Percentiles rank a stretch among this genome's conserved stretches.
Conservation (phyloP, 2,888 invertebrate genomes). For the Scotopteryx bipunctaria region DNA sequence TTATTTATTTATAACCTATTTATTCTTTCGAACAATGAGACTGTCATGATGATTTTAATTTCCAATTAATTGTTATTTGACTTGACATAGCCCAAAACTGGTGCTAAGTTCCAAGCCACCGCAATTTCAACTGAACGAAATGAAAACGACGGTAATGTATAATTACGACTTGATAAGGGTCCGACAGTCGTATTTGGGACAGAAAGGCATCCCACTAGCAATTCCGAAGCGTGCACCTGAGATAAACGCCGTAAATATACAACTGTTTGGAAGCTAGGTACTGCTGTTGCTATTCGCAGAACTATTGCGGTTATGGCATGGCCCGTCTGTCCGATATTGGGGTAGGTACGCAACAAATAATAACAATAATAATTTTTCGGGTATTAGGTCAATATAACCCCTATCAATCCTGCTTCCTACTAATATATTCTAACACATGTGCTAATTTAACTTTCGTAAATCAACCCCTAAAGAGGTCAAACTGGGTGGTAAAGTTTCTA, state of each 20-base stretch:
- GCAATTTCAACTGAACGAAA: conserved; percentile 59
- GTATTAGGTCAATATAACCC: too few species aligned
- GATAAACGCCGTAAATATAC: conserved; percentile 51
- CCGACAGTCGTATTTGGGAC: conserved; percentile 78
- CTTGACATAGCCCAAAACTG: background rate
- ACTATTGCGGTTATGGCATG: conserved; percentile 15
- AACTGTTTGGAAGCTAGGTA: conserved; percentile 32
- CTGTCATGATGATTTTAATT: too few species aligned
- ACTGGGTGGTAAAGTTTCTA: too few species aligned
- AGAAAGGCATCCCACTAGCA: conserved; percentile 66
- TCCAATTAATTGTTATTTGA: too few species aligned
- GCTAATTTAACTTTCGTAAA: too few species aligned
- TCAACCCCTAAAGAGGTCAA: too few species aligned
- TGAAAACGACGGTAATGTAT: conserved; percentile 78
- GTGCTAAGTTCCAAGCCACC: conserved; percentile 43
- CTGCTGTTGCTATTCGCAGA: conserved; percentile 33
- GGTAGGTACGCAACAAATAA: conserved; percentile 2
- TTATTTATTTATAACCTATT: too few species aligned
- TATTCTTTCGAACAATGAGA: too few species aligned
- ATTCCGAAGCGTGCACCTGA: conserved; percentile 67
- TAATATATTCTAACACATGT: too few species aligned
- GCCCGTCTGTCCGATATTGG: conserved; percentile 1
- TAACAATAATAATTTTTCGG: background rate
- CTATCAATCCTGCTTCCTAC: too few species aligned
- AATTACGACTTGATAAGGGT: conserved; percentile 79